Evolutionary conservation across 2,113 vertebrate species (phyloP).

Genomic region (Pedetes capensis): DNA sequence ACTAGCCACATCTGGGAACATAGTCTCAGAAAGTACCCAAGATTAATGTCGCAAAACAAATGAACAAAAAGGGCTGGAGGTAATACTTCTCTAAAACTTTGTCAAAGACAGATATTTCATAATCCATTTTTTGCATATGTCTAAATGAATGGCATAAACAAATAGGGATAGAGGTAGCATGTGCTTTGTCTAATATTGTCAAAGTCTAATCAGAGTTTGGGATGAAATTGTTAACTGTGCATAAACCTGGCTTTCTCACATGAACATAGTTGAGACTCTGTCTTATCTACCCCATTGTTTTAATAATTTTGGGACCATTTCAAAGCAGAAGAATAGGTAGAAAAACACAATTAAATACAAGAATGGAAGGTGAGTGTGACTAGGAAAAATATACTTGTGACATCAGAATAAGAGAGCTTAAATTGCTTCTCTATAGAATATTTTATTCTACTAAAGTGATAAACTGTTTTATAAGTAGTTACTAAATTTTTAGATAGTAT

Average conservation of each 20-base stretch:
- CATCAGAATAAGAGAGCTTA: not conserved
- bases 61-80: slow-evolving; percentile 46
- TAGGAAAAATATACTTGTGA: not conserved
- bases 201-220: not conserved
- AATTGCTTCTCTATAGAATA: not conserved
- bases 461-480: not conserved
- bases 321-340: not conserved
- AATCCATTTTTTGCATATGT: slow-evolving; percentile 49
- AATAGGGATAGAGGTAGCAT: not conserved
- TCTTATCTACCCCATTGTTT: not conserved
- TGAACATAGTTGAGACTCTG: not conserved
- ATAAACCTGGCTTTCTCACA: not conserved
- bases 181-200: not conserved
- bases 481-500: not conserved
- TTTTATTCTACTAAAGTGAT: not conserved
- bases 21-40: slow-evolving; percentile 31
- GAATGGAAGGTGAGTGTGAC: not conserved
- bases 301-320: not conserved
- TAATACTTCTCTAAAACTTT: slow-evolving; percentile 60
- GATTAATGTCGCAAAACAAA: slow-evolving; percentile 25
- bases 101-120: slow-evolving; percentile 52
- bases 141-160: slow-evolving; percentile 34
- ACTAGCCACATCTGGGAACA: not conserved
- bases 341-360: slow-evolving; percentile 1
- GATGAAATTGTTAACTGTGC: not conserved